A percentile compares a stretch with the other conserved stretches of the same genome.
These are phyloP conservation scores for Asteroscopus sphinx DNA, from an alignment of 2,888 invertebrate species.

Conservation along the genomic window DNA sequence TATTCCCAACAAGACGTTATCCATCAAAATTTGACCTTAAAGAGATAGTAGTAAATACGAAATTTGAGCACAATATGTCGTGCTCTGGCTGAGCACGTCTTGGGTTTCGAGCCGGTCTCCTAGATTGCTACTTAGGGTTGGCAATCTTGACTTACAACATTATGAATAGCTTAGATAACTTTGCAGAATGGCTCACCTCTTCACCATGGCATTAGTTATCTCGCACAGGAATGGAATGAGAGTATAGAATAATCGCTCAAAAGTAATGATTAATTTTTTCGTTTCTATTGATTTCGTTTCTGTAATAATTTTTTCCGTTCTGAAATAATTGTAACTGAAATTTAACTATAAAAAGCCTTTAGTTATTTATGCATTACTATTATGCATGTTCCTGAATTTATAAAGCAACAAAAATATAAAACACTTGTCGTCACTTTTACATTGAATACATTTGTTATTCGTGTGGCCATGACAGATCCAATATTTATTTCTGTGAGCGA, in stretches of 20 bases:
- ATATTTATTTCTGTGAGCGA: constrained; percentile 34
- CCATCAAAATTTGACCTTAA: constrained; percentile 34
- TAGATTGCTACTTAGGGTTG: constrained; percentile 74
- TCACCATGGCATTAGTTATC: too few relatives aligned
- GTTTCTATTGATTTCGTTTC: too few relatives aligned
- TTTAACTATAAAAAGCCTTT: too few relatives aligned
- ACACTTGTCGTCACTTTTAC: constrained; percentile 18
- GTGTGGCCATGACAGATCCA: constrained; percentile 23
- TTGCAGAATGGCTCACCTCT: too few relatives aligned
- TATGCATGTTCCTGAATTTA: constrained; percentile 12
- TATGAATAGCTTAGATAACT: background rate
- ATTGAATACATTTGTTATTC: constrained; percentile 41
- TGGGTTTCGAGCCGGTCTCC: constrained; percentile 64
- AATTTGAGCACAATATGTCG: constrained; percentile 63
- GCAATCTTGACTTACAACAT: constrained; percentile 16
- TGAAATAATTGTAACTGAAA: too few relatives aligned
- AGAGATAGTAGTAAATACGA: constrained; percentile 48
- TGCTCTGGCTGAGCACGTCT: constrained; percentile 68
- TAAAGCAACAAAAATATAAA: constrained; percentile 30
- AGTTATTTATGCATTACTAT: constrained; percentile 14
- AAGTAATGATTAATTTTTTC: too few relatives aligned
- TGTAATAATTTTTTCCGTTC: too few relatives aligned
- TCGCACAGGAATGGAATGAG: too few relatives aligned
- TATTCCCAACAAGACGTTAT: constrained; percentile 14
- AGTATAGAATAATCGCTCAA: too few relatives aligned